These are phyloP conservation scores for Pherbina coryleti DNA, from an alignment of 2,888 invertebrate species.

Conservation along the genomic window DNA sequence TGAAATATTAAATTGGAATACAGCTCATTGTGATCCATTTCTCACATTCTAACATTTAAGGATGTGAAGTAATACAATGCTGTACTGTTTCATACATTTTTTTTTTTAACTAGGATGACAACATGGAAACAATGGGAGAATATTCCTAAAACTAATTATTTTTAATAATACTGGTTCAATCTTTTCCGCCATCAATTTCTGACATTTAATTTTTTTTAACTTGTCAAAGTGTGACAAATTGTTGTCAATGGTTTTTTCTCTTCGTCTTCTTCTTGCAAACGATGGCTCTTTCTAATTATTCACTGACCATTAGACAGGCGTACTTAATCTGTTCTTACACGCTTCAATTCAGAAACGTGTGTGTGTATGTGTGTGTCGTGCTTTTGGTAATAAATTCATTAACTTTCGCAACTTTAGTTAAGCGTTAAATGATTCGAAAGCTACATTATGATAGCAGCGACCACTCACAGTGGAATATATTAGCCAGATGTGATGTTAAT, in stretches of 20 bases:
- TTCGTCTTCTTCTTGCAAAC: neutral
- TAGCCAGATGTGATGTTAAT: no score
- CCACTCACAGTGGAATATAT: no score
- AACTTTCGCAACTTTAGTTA: slow-evolving; percentile 50
- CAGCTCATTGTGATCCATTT: no score
- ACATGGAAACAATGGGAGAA: neutral
- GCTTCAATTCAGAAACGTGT: neutral
- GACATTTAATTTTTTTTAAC: slow-evolving; percentile 19
- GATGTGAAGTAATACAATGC: no score
- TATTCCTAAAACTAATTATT: neutral
- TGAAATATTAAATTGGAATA: no score
- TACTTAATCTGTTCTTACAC: slow-evolving; percentile 47
- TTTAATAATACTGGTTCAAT: neutral
- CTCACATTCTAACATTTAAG: no score
- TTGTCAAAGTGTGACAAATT: slow-evolving; percentile 12
- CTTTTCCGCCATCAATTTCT: neutral
- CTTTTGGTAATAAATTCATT: slow-evolving; percentile 41
- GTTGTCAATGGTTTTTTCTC: neutral
- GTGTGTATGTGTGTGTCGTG: neutral
- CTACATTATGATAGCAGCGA: neutral
- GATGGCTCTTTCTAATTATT: slow-evolving; percentile 54
- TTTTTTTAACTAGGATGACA: neutral
- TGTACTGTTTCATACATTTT: no score
- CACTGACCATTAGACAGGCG: slow-evolving; percentile 55
- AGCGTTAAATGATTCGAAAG: slow-evolving; percentile 22